Conservation (phyloP, 2,113 vertebrate genomes). For the Syngnathus typhle region DNA sequence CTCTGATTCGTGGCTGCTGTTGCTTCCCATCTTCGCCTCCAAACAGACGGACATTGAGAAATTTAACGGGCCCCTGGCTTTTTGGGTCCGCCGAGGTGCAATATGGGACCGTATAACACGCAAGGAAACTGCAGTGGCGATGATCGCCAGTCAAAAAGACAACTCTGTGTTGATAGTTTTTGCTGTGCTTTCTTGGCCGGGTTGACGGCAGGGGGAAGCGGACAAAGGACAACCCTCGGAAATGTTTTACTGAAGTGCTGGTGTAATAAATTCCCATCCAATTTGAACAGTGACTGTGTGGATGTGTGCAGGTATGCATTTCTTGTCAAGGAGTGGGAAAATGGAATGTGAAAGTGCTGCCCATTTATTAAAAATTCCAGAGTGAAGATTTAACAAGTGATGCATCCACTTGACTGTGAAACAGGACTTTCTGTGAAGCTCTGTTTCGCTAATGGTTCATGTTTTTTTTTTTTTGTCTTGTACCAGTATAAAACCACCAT, state of each 20-base stretch:
- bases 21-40: conserved; percentile 17
- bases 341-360: not conserved
- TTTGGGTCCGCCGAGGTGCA: conserved; percentile 14
- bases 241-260: conserved; percentile 54
- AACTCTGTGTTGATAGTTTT: conserved; percentile 3
- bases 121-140: not conserved
- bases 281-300: not conserved
- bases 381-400: not conserved
- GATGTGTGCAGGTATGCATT: not conserved
- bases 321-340: not conserved
- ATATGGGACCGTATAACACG: conserved; percentile 20
- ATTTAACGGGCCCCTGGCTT: conserved; percentile 2
- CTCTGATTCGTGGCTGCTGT: conserved; percentile 42
- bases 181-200: conserved; percentile 12
- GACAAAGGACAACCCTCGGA: conserved; percentile 13
- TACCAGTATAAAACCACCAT: too few relatives aligned
- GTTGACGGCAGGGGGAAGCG: conserved; percentile 3
- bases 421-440: too few relatives aligned
- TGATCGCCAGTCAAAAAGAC: conserved; percentile 4
- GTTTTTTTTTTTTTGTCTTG: too few relatives aligned
- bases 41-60: conserved; percentile 7
- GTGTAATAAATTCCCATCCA: conserved; percentile 57
- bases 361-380: not conserved
- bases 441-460: too few relatives aligned
- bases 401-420: too few relatives aligned